A percentile compares a stretch with the other conserved stretches of the same genome.
phyloP scores from a whole-genome alignment of 1,140 invertebrate species.

The Saccostrea cuccullata region DNA sequence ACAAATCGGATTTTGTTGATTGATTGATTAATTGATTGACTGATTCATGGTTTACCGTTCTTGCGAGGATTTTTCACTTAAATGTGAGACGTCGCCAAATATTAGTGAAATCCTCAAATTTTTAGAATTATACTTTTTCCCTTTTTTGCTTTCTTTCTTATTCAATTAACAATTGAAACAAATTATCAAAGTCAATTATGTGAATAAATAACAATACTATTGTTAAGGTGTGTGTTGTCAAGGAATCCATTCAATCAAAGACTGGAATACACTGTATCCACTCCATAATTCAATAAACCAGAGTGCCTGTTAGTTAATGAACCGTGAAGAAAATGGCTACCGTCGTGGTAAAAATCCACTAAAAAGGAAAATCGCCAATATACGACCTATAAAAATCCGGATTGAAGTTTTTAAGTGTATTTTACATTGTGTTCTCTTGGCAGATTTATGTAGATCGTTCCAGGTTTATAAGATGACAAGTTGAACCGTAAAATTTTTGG shows the following conservation, averaged over 20 bases:
- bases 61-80: too few species aligned
- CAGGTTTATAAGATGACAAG: slow-evolving; percentile 28
- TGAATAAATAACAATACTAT: background rate
- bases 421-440: background rate
- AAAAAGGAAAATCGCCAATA: slow-evolving; percentile 28
- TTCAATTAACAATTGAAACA: background rate
- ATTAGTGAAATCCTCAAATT: too few species aligned
- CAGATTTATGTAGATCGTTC: slow-evolving; percentile 22
- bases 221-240: background rate
- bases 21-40: too few species aligned
- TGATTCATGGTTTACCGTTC: too few species aligned
- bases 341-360: slow-evolving; percentile 23
- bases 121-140: too few species aligned
- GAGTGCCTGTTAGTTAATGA: slow-evolving; percentile 8
- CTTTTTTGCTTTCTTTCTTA: too few species aligned
- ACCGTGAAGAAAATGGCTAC: slow-evolving; percentile 26
- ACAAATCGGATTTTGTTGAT: too few species aligned
- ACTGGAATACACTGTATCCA: slow-evolving; percentile 15
- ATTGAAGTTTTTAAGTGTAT: slow-evolving; percentile 29
- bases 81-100: too few species aligned
- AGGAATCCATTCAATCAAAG: slow-evolving; percentile 12
- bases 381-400: slow-evolving; percentile 24
- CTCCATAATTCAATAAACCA: slow-evolving; percentile 32
- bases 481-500: slow-evolving; percentile 21
- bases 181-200: background rate